Evolutionary conservation across 1,140 invertebrate species (phyloP), one percentile per base, ranked within the genome.

Genomic region (Drosophila kurseongensis): DNA sequence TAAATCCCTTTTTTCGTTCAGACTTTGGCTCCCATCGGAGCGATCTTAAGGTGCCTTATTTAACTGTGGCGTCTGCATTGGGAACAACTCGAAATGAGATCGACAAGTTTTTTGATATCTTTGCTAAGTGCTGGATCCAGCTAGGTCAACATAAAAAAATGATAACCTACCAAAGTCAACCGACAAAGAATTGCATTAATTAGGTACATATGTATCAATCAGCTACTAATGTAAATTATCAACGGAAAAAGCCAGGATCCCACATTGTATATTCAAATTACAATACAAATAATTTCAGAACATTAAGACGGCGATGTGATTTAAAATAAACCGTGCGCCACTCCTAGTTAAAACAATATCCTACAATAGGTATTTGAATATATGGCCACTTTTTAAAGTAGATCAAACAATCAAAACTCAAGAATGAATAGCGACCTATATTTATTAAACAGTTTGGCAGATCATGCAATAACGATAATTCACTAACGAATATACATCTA

Each of bases 11-110:
- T 6, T 41, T 4, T 16, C 51, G 40, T 35, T 13, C 27, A 93
- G 92, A 75, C 75, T 93, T 92, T 69, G 92, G 92, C 6, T 77
- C 91, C 10, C 92, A 93, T 72, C 74, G 62, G 10, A 51, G 56
- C 1, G 14, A 47, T 0, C 44, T 75, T 2, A 48, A 77, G 29
- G 66, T 57, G 16, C 80, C 93, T 0, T 93, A 93, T 60, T 65
- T 93, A 32, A 93, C 93, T 1, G 81, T 85, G 14, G 92, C 93
- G 10, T 86, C 91, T 7, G 68, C 81, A 5, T 41, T 93, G 6
- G 93, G 93, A 9, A 55, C 92, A 9, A 72, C 59, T 8, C 59
- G 71, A 32, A 7, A 38, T 3, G 92, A 93, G 48, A 90, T 93
- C 13, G 83, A 92, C 65, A 75, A 69, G 35, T 92, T 93, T 44